A percentile compares a stretch with the other conserved stretches of the same genome.
These are phyloP conservation scores for Acanthoscelides obtectus DNA, from an alignment of 2,888 invertebrate genomes.

Conservation along the genomic window DNA sequence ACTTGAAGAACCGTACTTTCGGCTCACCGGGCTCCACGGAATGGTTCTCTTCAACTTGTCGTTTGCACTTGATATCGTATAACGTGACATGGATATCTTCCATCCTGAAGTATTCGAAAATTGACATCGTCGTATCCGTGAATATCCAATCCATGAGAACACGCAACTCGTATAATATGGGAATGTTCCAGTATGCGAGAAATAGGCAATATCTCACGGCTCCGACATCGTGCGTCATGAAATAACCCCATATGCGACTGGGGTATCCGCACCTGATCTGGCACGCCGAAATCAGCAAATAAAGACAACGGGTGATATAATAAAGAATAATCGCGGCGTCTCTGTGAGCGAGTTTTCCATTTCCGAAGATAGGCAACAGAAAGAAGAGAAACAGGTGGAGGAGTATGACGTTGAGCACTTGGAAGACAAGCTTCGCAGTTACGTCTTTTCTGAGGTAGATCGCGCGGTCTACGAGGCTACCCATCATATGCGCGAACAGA, in stretches of 20 bases:
- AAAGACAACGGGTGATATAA: neutral
- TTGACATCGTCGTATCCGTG: neutral
- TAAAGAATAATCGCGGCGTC: neutral
- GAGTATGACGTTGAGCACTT: neutral
- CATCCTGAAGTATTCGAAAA: neutral
- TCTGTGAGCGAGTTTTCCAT: neutral
- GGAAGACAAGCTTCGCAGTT: neutral
- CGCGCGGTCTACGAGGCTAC: neutral
- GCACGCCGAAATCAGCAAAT: neutral
- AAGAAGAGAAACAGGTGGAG: neutral
- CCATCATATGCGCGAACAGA: neutral
- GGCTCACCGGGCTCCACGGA: neutral
- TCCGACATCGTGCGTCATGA: neutral
- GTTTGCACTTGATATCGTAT: neutral
- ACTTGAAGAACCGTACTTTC: neutral
- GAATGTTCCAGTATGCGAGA: neutral
- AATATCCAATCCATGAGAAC: neutral
- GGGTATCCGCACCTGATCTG: neutral
- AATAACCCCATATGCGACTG: neutral
- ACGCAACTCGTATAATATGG: neutral
- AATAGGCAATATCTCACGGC: neutral
- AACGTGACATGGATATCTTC: neutral
- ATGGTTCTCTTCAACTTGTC: neutral
- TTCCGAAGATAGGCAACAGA: neutral
- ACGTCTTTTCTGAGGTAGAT: neutral